phyloP scores from a whole-genome alignment of 2,113 vertebrate species.

The Onychostruthus taczanowskii region DNA sequence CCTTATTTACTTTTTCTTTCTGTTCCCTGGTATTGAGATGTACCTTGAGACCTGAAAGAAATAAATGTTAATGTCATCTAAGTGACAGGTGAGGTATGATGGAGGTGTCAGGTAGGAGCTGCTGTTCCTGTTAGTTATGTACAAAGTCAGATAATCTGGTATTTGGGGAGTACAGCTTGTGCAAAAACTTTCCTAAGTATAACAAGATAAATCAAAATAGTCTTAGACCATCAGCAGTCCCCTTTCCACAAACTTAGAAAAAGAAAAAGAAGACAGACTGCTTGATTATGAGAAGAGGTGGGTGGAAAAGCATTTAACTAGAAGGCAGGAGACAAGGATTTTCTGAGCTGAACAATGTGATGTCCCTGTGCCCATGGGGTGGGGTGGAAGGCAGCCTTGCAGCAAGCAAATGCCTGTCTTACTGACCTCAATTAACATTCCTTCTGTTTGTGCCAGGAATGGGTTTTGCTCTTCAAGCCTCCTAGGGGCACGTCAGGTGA shows the following conservation, averaged over 20 bases:
- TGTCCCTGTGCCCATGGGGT: background rate
- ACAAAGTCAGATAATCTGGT: background rate
- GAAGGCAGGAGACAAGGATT: background rate
- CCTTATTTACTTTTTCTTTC: fast-evolving
- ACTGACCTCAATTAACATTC: slow-evolving; percentile 10
- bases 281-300: background rate
- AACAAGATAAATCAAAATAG: background rate
- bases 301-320: background rate
- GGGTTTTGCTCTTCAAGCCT: background rate
- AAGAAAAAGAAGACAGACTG: background rate
- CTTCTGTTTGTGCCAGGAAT: background rate
- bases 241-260: background rate
- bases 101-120: background rate
- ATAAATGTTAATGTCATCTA: background rate
- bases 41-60: background rate
- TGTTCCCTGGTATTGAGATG: background rate
- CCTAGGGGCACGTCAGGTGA: background rate
- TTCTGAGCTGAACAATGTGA: background rate
- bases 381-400: background rate
- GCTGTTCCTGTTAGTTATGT: background rate
- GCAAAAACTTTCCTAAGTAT: background rate
- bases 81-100: background rate
- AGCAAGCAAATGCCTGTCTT: background rate
- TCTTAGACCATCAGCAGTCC: background rate
- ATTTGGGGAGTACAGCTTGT: background rate